Conservation (phyloP, 2,888 invertebrate species). For the Microplitis manilae region DNA sequence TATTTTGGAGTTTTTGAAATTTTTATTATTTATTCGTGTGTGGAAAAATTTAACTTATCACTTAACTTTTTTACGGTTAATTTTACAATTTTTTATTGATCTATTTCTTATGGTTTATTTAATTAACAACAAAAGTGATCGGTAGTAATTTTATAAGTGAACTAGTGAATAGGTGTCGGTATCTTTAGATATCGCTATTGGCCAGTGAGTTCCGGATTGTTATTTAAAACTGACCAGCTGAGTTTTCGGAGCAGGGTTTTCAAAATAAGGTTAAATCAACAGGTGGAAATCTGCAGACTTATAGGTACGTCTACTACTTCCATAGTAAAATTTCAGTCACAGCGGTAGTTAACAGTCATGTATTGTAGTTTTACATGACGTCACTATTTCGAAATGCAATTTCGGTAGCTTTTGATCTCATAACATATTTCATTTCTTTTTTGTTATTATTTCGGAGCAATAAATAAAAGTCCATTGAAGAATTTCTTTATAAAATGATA, state of each 20-base stretch:
- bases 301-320: slow-evolving; percentile 54
- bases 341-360: too few relatives aligned
- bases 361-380: too few relatives aligned
- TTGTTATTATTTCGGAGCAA: too few relatives aligned
- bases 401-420: too few relatives aligned
- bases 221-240: background rate
- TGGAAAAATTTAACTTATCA: background rate
- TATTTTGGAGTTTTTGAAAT: background rate
- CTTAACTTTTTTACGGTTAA: background rate
- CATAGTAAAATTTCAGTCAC: background rate
- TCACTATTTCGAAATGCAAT: too few relatives aligned
- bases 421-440: too few relatives aligned
- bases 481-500: too few relatives aligned
- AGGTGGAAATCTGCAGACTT: slow-evolving; percentile 64
- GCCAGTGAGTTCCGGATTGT: background rate
- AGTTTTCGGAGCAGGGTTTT: background rate
- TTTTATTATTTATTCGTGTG: slow-evolving; percentile 5
- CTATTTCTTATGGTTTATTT: background rate
- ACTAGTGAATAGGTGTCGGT: slow-evolving; percentile 12
- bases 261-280: slow-evolving; percentile 57
- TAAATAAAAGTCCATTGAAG: too few relatives aligned
- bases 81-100: background rate
- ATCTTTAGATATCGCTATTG: background rate
- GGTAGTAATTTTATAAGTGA: background rate
- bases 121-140: background rate